These are phyloP conservation scores for Calosoma granatense DNA, from an alignment of 1,140 invertebrate genomes.

Conservation along the genomic window DNA sequence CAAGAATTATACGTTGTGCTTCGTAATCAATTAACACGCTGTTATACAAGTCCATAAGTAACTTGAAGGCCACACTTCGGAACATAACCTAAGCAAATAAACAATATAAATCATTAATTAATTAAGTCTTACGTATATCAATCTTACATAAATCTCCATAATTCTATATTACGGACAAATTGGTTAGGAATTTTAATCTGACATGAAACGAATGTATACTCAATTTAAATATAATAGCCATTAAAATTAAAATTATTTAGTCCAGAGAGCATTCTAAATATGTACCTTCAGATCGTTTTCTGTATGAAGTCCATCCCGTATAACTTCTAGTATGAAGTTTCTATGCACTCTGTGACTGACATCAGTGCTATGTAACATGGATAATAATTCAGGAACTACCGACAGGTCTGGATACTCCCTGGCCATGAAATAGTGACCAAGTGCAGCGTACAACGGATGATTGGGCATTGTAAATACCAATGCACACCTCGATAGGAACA, in stretches of 20 bases:
- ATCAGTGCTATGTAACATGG: slow-evolving; percentile 58
- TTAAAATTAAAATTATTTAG: neutral
- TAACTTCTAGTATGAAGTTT: slow-evolving; percentile 55
- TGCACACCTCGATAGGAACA: slow-evolving; percentile 57
- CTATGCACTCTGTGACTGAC: slow-evolving; percentile 48
- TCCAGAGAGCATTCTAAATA: neutral
- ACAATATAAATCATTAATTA: neutral
- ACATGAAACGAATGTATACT: too few species aligned
- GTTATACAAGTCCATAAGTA: slow-evolving; percentile 43
- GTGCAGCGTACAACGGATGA: slow-evolving; percentile 52
- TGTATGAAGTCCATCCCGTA: slow-evolving; percentile 49
- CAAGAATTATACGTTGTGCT: slow-evolving; percentile 49
- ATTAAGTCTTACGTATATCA: too few species aligned
- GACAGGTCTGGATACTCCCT: slow-evolving; percentile 55
- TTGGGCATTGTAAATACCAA: slow-evolving; percentile 53
- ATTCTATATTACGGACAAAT: too few species aligned
- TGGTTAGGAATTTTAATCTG: too few species aligned
- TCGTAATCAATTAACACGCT: slow-evolving; percentile 37
- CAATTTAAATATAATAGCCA: slow-evolving; percentile 36
- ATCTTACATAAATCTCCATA: too few species aligned
- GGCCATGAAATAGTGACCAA: slow-evolving; percentile 59
- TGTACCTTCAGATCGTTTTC: slow-evolving; percentile 35
- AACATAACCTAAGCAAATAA: neutral
- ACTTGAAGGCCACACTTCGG: slow-evolving; percentile 41
- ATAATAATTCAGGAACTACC: slow-evolving; percentile 67